Conservation (phyloP, 92 coral and sea anemone species). For the Siderastrea radians region DNA sequence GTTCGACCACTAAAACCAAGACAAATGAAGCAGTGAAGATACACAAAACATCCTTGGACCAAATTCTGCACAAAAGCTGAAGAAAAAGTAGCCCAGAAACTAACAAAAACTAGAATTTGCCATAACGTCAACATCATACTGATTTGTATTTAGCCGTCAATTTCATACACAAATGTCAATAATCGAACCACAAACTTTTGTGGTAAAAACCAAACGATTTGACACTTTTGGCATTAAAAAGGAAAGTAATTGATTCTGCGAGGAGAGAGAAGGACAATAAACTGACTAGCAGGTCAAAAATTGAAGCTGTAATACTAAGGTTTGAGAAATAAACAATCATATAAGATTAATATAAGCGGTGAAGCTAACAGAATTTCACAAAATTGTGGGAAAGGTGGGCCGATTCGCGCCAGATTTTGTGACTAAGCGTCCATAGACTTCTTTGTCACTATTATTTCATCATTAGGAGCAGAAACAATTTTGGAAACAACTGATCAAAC, state of each 20-base stretch:
- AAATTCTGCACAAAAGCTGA: not conserved
- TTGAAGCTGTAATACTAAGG: conserved; percentile 4
- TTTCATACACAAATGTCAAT: conserved; percentile 4
- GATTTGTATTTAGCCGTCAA: not conserved
- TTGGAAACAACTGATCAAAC: not conserved
- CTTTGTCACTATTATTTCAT: not conserved
- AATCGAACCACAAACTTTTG: not conserved
- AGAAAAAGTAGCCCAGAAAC: not conserved
- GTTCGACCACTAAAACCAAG: not conserved
- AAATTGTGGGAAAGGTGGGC: not conserved
- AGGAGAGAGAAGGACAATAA: not conserved
- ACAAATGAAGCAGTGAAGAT: not conserved
- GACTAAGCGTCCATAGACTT: not conserved
- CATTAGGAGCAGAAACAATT: not conserved
- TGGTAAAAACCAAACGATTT: not conserved
- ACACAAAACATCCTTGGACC: not conserved
- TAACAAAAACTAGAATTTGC: not conserved
- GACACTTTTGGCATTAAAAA: not conserved
- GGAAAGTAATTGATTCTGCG: not conserved
- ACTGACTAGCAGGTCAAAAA: not conserved
- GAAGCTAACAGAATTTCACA: not conserved
- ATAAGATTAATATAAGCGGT: conserved; percentile 9
- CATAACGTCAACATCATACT: not conserved
- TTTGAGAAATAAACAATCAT: conserved; percentile 26
- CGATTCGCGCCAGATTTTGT: not conserved